Percentiles rank a stretch among this genome's conserved stretches.
Evolutionary conservation across 2,797 vertebrate genomes (phyloP).

Genomic region (Margarornis squamiger): DNA sequence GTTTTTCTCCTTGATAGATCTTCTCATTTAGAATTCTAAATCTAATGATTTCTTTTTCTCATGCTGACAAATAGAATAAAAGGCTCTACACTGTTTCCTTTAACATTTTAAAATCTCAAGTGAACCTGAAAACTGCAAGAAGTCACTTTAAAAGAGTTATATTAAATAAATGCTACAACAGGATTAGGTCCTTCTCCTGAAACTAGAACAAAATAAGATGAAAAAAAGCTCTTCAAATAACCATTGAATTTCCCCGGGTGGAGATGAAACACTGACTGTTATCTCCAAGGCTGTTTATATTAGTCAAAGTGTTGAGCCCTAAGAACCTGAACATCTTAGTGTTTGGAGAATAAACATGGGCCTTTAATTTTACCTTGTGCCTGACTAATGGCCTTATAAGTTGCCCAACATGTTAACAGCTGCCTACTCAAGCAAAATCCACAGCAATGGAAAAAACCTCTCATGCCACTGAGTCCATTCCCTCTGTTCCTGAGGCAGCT

Average conservation of each 20-base stretch:
- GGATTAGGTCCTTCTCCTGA: not conserved
- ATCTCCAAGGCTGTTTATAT: not conserved
- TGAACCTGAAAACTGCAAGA: not conserved
- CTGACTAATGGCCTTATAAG: not conserved
- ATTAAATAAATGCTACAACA: not conserved
- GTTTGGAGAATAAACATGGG: not conserved
- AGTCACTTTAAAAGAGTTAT: not conserved
- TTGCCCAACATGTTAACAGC: not conserved
- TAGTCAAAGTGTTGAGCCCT: not conserved
- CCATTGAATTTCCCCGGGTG: not conserved
- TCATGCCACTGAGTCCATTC: not conserved
- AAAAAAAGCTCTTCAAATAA: not conserved
- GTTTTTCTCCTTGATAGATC: not conserved
- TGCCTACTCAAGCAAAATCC: not conserved
- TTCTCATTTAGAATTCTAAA: constrained; percentile 16
- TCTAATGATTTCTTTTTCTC: not conserved
- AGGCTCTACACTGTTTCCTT: not conserved
- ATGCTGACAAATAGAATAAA: not conserved
- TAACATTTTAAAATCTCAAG: constrained; percentile 7
- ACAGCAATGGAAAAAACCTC: not conserved
- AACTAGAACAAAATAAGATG: not conserved
- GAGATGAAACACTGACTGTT: not conserved
- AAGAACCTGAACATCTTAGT: not conserved
- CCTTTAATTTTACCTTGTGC: not conserved
- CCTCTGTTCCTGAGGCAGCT: not conserved